phyloP scores from a whole-genome alignment of 2,797 vertebrate species.

The Acrossocheilus wenchowensis region DNA sequence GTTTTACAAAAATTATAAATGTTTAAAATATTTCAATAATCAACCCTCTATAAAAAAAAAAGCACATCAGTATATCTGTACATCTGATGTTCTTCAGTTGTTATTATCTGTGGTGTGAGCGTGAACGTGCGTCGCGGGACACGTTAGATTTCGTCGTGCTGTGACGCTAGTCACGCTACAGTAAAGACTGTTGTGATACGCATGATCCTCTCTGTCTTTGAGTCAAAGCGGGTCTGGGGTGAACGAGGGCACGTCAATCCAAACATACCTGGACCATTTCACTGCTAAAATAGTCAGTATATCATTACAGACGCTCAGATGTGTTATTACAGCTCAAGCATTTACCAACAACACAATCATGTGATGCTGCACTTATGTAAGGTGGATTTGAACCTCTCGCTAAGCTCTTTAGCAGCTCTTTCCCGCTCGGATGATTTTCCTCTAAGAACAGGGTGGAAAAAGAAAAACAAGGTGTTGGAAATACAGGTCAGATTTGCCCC shows the following conservation, averaged over 20 bases:
- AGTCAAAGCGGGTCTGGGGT: slow-evolving; percentile 68
- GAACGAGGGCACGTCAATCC: slow-evolving; percentile 31
- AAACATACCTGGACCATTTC: slow-evolving; percentile 64
- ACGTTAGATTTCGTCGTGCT: slow-evolving; percentile 62
- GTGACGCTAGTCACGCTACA: slow-evolving; percentile 61
- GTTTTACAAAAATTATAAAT: background rate
- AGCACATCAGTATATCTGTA: no score
- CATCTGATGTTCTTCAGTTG: no score
- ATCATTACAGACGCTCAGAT: slow-evolving; percentile 37
- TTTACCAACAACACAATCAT: slow-evolving; percentile 22
- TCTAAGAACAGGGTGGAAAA: background rate
- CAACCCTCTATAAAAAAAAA: background rate
- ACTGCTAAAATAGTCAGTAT: slow-evolving; percentile 50
- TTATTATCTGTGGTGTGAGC: no score
- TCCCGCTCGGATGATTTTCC: slow-evolving; percentile 1
- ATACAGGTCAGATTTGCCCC: background rate
- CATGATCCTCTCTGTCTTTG: slow-evolving; percentile 59
- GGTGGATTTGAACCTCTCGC: background rate
- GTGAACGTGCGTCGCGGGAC: no score
- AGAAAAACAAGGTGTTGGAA: background rate
- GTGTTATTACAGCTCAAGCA: slow-evolving; percentile 3
- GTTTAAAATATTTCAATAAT: background rate
- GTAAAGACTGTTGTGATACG: slow-evolving; percentile 74
- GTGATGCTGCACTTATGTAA: slow-evolving; percentile 37
- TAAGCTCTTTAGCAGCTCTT: slow-evolving; percentile 15